Percentiles rank a stretch among this genome's conserved stretches.
These are phyloP conservation scores for Butorides virescens DNA, from an alignment of 2,113 vertebrate genomes.

Conservation along the genomic window DNA sequence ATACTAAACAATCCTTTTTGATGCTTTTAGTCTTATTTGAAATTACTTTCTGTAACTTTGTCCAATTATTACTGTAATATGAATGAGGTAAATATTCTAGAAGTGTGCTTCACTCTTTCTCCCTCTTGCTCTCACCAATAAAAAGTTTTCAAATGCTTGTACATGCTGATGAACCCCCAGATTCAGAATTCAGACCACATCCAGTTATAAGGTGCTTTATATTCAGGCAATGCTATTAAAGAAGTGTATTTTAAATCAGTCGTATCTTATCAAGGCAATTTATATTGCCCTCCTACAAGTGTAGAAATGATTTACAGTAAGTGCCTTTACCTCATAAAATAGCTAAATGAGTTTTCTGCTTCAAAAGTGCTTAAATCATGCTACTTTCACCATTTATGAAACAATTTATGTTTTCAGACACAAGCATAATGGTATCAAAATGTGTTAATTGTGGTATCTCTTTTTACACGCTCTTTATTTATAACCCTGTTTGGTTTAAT, in stretches of 20 bases:
- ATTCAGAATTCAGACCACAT: conserved; percentile 52
- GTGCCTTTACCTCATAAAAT: conserved; percentile 74
- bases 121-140: not conserved
- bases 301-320: conserved; percentile 72
- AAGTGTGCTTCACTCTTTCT: not conserved
- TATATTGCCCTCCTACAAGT: conserved; percentile 72
- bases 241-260: conserved; percentile 72
- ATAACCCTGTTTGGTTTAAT: conserved; percentile 56
- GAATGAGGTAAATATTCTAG: not conserved
- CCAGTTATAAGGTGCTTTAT: conserved; percentile 54
- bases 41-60: not conserved
- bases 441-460: conserved; percentile 63
- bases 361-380: conserved; percentile 76
- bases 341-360: conserved; percentile 77
- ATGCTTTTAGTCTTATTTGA: not conserved
- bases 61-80: not conserved
- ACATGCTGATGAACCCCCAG: not conserved
- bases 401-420: conserved; percentile 60
- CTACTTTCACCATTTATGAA: conserved; percentile 51
- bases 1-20: not conserved
- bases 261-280: conserved; percentile 74
- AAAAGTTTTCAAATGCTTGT: not conserved
- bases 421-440: conserved; percentile 63
- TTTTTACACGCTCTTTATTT: conserved; percentile 61
- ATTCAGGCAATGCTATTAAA: conserved; percentile 65